Conservation (phyloP, 2,113 vertebrate genomes). For the Globicephala melas region DNA sequence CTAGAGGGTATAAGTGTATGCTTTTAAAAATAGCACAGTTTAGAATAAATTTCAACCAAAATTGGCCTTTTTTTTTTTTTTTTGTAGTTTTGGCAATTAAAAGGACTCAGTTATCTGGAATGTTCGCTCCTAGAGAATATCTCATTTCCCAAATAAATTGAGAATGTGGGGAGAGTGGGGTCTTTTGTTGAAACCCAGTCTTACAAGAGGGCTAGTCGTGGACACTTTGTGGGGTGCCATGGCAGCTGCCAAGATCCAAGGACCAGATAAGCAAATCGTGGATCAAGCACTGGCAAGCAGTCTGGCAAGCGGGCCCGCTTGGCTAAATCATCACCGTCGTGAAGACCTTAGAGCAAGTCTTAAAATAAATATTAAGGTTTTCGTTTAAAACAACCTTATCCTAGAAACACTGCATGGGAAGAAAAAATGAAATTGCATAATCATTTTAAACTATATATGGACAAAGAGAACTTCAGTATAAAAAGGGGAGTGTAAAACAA, state of each 20-base stretch:
- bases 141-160: background rate
- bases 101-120: background rate
- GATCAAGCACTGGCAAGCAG: background rate
- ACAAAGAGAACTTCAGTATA: background rate
- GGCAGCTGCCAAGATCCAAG: background rate
- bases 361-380: background rate
- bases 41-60: background rate
- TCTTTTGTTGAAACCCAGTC: background rate
- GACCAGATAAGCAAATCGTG: background rate
- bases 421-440: background rate
- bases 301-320: background rate
- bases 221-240: fast-evolving
- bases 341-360: background rate
- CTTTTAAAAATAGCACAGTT: background rate
- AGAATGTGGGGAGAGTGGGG: background rate
- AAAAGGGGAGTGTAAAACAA: background rate
- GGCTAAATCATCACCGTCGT: background rate
- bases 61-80: background rate
- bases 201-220: background rate
- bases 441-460: background rate
- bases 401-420: background rate
- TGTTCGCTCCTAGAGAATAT: background rate
- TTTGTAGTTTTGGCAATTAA: background rate
- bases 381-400: background rate
- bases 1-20: fast-evolving